phyloP scores from a whole-genome alignment of 1,140 invertebrate species.

The Aphidius ervi region DNA sequence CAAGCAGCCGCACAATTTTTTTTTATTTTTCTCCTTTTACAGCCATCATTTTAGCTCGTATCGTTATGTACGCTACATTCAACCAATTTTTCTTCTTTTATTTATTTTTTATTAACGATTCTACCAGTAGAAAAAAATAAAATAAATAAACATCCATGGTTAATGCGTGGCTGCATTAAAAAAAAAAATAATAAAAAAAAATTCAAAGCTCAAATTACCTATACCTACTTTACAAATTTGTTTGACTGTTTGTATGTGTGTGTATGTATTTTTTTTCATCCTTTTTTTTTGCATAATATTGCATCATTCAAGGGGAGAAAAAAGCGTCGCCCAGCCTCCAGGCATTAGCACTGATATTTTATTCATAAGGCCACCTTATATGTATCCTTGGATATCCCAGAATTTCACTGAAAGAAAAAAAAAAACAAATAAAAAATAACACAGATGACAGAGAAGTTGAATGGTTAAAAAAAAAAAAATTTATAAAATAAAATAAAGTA shows the following conservation, averaged over 20 bases:
- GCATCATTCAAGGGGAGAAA: constrained; percentile 39
- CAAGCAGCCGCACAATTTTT: constrained; percentile 17
- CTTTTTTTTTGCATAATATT: background rate
- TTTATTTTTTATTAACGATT: constrained; percentile 42
- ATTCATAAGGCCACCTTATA: constrained; percentile 52
- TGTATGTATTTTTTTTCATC: constrained; percentile 40
- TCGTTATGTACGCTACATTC: no score
- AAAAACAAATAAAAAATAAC: constrained; percentile 4
- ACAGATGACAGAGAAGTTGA: constrained; percentile 3
- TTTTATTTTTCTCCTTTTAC: constrained; percentile 20
- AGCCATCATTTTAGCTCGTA: constrained; percentile 13
- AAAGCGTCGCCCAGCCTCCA: constrained; percentile 47
- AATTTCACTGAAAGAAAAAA: constrained; percentile 7
- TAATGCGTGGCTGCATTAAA: no score
- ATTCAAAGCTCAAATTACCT: no score
- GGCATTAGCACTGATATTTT: constrained; percentile 53
- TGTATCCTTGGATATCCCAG: constrained; percentile 22
- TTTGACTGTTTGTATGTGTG: constrained; percentile 30
- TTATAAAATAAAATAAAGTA: background rate
- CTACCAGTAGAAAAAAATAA: constrained; percentile 22
- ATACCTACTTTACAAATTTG: no score
- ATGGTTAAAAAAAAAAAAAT: background rate
- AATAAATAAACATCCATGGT: no score
- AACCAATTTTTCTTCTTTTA: no score
- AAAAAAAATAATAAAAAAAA: no score